Evolutionary conservation across 2,888 invertebrate genomes (phyloP).

Genomic region (Ectropis crepuscularia): DNA sequence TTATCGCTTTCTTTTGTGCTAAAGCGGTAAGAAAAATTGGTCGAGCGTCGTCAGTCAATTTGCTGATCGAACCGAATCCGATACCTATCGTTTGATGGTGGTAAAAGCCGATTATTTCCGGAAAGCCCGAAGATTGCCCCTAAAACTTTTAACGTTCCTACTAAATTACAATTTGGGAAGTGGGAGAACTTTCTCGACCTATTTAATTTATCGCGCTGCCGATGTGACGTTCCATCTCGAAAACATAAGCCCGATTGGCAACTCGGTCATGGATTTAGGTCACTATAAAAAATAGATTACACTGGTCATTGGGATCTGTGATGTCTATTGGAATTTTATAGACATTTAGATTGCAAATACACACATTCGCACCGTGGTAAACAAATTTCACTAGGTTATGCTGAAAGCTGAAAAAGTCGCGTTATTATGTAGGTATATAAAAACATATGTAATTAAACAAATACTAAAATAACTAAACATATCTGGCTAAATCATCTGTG

Average conservation of each 20-base stretch:
- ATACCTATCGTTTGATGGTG: constrained; percentile 57
- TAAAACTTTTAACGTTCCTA: constrained; percentile 72
- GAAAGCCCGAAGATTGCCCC: constrained; percentile 68
- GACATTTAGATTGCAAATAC: constrained; percentile 26
- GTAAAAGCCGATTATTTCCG: constrained; percentile 68
- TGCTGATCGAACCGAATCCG: constrained; percentile 55
- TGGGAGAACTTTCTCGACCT: constrained; percentile 64
- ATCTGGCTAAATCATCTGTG: too few species aligned
- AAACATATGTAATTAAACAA: too few species aligned
- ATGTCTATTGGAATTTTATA: constrained; percentile 21
- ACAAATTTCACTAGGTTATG: not conserved
- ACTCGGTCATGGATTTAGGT: constrained; percentile 42
- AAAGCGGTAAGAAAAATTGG: constrained; percentile 53
- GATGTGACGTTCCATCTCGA: constrained; percentile 48
- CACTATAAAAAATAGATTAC: constrained; percentile 35
- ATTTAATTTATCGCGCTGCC: constrained; percentile 62
- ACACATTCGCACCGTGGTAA: not conserved
- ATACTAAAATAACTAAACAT: not conserved
- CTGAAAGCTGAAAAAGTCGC: too few species aligned
- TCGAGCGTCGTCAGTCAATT: constrained; percentile 57
- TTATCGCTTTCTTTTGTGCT: constrained; percentile 41
- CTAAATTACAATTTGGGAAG: constrained; percentile 68
- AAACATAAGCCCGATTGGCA: constrained; percentile 50
- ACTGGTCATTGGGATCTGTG: constrained; percentile 18
- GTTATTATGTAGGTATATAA: too few species aligned